Conservation (phyloP, 2,888 invertebrate species). For the Drosophila mayaguana region DNA sequence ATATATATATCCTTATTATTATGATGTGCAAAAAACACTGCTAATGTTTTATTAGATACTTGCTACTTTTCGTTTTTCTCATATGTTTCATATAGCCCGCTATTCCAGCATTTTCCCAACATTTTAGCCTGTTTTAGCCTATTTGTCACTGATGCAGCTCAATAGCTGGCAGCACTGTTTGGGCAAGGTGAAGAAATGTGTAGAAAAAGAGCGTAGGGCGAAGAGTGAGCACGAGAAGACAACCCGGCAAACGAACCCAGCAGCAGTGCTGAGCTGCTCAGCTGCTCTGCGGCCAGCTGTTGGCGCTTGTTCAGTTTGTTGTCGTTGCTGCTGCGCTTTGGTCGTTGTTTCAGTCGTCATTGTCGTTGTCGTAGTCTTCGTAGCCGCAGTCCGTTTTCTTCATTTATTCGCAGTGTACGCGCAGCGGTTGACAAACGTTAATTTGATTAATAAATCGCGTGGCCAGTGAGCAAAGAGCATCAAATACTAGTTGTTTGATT, state of each 20-base stretch:
- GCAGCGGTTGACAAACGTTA: slow-evolving; percentile 23
- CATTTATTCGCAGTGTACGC: slow-evolving; percentile 2
- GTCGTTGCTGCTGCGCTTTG: slow-evolving; percentile 52
- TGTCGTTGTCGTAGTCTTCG: neutral
- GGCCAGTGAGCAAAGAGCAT: slow-evolving; percentile 17
- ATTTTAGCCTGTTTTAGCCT: too few relatives aligned
- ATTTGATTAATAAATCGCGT: slow-evolving; percentile 37
- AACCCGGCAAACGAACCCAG: slow-evolving; percentile 26
- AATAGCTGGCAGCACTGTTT: too few relatives aligned
- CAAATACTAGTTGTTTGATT: neutral
- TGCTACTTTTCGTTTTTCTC: too few relatives aligned
- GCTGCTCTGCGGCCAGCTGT: slow-evolving; percentile 45
- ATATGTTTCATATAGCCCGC: too few relatives aligned
- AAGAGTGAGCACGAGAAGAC: slow-evolving; percentile 17
- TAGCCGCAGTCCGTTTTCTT: slow-evolving; percentile 22
- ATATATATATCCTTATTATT: too few relatives aligned
- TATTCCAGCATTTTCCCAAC: too few relatives aligned
- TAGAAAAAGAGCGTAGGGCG: neutral
- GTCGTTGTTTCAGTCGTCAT: slow-evolving; percentile 11
- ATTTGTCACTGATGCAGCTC: too few relatives aligned
- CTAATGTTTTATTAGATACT: too few relatives aligned
- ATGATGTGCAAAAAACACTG: too few relatives aligned
- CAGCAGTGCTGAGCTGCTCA: slow-evolving; percentile 5
- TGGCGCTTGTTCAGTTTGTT: slow-evolving; percentile 49
- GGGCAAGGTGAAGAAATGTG: neutral